Base-by-base conservation (phyloP, 1,140 invertebrate genomes). In the Sitobion miscanthi region DNA sequence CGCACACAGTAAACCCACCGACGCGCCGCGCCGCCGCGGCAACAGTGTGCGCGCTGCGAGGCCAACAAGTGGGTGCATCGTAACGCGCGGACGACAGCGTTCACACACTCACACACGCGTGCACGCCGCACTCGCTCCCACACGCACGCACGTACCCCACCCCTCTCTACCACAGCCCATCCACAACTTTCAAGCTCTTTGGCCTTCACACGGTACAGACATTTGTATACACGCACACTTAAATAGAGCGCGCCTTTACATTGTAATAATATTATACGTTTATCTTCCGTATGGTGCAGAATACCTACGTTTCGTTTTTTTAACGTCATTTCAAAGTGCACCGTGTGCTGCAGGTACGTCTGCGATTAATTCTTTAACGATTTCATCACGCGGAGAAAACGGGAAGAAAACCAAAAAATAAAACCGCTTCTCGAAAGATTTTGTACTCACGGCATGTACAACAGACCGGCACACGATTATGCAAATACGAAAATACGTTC, bases 31-130 rank as follows among this genome's bases (percentile, higher is more conserved):
- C 47, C 77, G 77, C 77, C n/a, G 91, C 47, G 77, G 91, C 91
- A 85, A 85, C 91, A 85, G 91, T 85, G 91, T 25, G 77, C 91
- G 91, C 85, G 91, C 77, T 77, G 77, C 91, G 91, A 92, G 91
- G 91, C 91, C 91, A 92, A 92, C 91, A 92, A 92, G 91, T 92
- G 91, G 91, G 91, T 92, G 91, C 91, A 92, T 92, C 77, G 62
- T 49, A 77, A 91, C 86, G 86, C 54, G 88, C 54, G 52, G 49
- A 69, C 89, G 45, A 91, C 77, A 62, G 38, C 91, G 91, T 82
- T 52, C 42, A 49, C 77, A 85, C 91, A 52, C 77, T n/a, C 30
- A 83, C 90, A 30, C 45, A 49, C 42, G 45, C 25, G 42, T 42
- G 83, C 21, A n/a, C 35, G 7, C 42, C 62, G 25, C 62, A 11